Evolutionary conservation across 2,888 invertebrate genomes (phyloP).

Genomic region (Mechanitis mazaeus): DNA sequence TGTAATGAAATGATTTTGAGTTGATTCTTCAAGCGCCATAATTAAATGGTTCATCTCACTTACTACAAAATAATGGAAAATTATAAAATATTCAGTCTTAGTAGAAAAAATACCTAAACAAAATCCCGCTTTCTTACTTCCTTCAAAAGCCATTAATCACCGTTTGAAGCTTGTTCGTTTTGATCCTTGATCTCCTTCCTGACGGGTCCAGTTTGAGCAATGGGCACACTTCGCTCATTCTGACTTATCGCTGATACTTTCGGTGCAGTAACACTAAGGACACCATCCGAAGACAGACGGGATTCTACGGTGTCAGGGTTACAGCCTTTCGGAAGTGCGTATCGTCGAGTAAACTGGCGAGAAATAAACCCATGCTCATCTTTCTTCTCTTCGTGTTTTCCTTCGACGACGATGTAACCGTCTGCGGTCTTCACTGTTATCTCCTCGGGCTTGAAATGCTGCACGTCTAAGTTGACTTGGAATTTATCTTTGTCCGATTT

Average conservation of each 20-base stretch:
- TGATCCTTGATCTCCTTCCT: constrained; percentile 46
- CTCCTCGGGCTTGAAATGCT: constrained; percentile 84
- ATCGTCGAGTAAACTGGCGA: constrained; percentile 83
- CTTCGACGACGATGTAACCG: constrained; percentile 81
- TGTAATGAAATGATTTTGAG: no score
- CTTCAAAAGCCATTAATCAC: no score
- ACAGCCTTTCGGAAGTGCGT: constrained; percentile 82
- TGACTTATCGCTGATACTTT: constrained; percentile 38
- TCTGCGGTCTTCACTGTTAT: constrained; percentile 84
- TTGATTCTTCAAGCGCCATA: no score
- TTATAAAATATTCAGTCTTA: no score
- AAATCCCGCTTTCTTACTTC: no score
- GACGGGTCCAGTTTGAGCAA: constrained; percentile 50
- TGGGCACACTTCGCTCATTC: constrained; percentile 44
- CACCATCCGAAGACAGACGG: constrained; percentile 83
- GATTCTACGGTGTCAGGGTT: constrained; percentile 81
- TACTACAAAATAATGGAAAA: no score
- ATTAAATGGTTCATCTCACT: no score
- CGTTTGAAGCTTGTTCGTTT: no score
- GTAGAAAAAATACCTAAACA: no score
- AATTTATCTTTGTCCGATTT: constrained; percentile 77
- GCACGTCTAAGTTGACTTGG: constrained; percentile 82
- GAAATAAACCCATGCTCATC: constrained; percentile 84
- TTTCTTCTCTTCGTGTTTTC: constrained; percentile 84
- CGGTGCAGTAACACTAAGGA: constrained; percentile 82